Conservation (phyloP, 2,113 vertebrate genomes). For the Paramisgurnus dabryanus region DNA sequence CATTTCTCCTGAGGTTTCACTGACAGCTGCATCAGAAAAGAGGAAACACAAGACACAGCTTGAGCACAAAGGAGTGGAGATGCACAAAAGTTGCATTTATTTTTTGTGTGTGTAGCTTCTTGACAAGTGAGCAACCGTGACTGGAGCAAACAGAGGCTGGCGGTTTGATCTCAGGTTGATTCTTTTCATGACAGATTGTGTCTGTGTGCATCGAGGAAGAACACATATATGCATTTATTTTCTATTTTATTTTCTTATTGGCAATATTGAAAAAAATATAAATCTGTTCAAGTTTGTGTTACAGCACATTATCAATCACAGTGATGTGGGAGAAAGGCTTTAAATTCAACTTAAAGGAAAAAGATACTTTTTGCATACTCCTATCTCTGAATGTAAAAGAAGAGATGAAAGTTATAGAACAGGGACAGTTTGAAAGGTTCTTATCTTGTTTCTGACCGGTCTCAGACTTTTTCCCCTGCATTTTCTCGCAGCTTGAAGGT, state of each 20-base stretch:
- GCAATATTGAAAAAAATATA: not conserved
- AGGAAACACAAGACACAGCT: not conserved
- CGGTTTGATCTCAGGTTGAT: not conserved
- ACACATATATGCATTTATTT: not conserved
- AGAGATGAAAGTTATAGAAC: not conserved
- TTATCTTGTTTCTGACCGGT: not conserved
- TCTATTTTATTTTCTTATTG: not conserved
- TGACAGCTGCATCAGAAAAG: slow-evolving; percentile 23
- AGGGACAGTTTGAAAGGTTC: not conserved
- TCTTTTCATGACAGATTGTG: not conserved
- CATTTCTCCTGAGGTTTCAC: not conserved
- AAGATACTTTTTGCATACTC: too few relatives aligned
- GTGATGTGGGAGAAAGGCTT: too few relatives aligned
- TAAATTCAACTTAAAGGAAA: too few relatives aligned
- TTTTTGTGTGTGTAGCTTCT: not conserved
- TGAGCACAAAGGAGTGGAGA: slow-evolving; percentile 5
- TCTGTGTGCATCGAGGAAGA: not conserved
- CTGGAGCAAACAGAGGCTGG: not conserved
- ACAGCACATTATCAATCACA: too few relatives aligned
- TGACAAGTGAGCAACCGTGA: slow-evolving; percentile 5
- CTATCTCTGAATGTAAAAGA: not conserved
- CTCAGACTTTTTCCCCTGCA: not conserved
- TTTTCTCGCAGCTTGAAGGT: not conserved
- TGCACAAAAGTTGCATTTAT: not conserved
- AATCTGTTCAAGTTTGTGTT: too few relatives aligned